These are phyloP conservation scores for Gallinago media DNA, from an alignment of 2,113 vertebrate genomes.

Conservation along the genomic window DNA sequence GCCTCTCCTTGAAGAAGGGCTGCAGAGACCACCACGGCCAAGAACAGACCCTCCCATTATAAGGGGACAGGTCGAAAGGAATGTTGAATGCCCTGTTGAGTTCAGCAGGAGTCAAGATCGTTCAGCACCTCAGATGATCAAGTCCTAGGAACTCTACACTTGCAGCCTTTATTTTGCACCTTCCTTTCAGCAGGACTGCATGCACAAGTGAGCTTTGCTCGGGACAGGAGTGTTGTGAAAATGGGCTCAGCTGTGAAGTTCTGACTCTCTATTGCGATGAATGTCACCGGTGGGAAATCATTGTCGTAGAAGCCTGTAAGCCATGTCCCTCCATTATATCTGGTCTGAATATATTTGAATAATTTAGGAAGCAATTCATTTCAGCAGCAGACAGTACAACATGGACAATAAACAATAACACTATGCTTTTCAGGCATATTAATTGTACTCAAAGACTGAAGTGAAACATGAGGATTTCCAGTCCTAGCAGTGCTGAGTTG, in stretches of 20 bases:
- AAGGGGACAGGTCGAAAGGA: not conserved
- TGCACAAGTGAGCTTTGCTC: not conserved
- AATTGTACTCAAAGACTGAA: not conserved
- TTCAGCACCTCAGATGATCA: not conserved
- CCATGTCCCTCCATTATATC: not conserved
- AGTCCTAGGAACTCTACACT: not conserved
- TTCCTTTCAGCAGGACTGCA: not conserved
- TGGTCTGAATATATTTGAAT: conserved; percentile 43
- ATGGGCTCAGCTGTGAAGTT: conserved; percentile 10
- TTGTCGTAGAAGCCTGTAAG: not conserved
- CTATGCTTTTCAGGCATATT: not conserved
- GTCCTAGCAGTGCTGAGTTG: not conserved
- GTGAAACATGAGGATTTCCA: not conserved
- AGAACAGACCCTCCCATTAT: not conserved
- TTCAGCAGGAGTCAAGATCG: not conserved
- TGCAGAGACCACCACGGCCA: not conserved
- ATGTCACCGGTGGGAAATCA: conserved; percentile 12
- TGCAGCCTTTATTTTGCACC: not conserved
- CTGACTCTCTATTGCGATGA: not conserved
- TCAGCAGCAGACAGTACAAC: not conserved
- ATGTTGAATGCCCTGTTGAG: not conserved
- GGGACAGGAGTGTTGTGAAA: not conserved
- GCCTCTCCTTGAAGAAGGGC: rapidly evolving
- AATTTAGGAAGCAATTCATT: conserved; percentile 46
- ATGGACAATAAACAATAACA: conserved; percentile 1